Percentiles rank a stretch among this genome's conserved stretches.
Evolutionary conservation across 2,113 vertebrate genomes (phyloP).

Genomic region (Gasterosteus nipponicus): DNA sequence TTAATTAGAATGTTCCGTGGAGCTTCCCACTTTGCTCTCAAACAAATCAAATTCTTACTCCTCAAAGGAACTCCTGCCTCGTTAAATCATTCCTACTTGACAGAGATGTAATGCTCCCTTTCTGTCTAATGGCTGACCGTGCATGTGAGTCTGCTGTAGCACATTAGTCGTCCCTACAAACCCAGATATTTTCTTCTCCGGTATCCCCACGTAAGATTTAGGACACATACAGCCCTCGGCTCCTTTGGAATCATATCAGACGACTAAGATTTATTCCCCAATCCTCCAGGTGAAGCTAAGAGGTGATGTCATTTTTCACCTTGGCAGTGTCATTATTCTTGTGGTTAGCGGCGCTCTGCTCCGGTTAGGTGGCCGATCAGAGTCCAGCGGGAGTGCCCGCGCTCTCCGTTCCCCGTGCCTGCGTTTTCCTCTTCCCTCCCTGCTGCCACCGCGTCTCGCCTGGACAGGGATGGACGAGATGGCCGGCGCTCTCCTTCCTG

Average conservation of each 20-base stretch:
- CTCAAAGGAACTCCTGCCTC: neutral
- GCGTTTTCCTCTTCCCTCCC: conserved; percentile 49
- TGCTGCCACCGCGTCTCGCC: conserved; percentile 41
- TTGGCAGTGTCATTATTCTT: conserved; percentile 84
- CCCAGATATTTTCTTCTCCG: conserved; percentile 60
- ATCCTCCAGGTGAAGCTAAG: conserved; percentile 81
- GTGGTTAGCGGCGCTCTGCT: conserved; percentile 77
- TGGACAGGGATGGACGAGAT: conserved; percentile 80
- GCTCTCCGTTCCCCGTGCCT: conserved; percentile 52
- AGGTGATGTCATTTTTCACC: conserved; percentile 83
- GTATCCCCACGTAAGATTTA: conserved; percentile 71
- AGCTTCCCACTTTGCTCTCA: neutral
- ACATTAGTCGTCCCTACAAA: conserved; percentile 47
- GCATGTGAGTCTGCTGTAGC: conserved; percentile 9
- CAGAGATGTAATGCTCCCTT: neutral
- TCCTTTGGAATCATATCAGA: conserved; percentile 75
- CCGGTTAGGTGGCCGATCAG: conserved; percentile 78
- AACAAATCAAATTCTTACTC: neutral
- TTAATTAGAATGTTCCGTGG: neutral
- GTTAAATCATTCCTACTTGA: neutral
- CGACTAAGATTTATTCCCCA: conserved; percentile 80
- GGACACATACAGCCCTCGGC: conserved; percentile 69
- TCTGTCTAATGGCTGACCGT: conserved; percentile 2
- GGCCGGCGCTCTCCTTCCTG: conserved; percentile 63
- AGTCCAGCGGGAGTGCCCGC: conserved; percentile 66